Conservation (phyloP, 2,888 invertebrate species). For the Andrena hattorfiana region DNA sequence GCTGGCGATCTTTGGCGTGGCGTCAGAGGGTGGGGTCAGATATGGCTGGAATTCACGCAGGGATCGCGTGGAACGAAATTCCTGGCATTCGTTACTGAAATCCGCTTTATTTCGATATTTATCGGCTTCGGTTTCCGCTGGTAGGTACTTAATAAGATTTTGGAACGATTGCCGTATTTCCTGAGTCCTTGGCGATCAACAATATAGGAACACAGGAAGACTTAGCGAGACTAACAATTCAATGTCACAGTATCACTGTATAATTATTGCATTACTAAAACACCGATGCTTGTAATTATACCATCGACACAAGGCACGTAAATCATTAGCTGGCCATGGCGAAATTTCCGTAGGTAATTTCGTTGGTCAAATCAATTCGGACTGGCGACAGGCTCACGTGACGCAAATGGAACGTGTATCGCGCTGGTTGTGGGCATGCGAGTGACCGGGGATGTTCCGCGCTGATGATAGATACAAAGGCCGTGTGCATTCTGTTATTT, state of each 20-base stretch:
- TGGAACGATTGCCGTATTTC: neutral
- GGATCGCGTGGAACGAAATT: constrained; percentile 3
- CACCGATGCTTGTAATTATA: neutral
- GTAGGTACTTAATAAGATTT: neutral
- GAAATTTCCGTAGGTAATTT: constrained; percentile 26
- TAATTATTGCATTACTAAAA: too few relatives aligned
- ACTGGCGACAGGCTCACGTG: constrained; percentile 16
- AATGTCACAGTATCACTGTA: too few relatives aligned
- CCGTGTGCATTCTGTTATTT: neutral
- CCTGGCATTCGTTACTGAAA: neutral
- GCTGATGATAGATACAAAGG: neutral
- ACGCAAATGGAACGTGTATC: constrained; percentile 19
- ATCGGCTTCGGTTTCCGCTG: neutral
- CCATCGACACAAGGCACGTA: neutral
- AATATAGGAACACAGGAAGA: neutral
- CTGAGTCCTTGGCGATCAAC: too few relatives aligned
- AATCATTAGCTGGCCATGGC: too few relatives aligned
- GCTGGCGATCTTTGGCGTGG: neutral
- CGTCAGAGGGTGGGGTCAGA: neutral
- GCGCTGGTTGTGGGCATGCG: neutral
- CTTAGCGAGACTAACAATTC: neutral
- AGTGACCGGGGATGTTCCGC: too few relatives aligned
- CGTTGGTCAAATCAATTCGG: constrained; percentile 7
- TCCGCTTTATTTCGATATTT: neutral
- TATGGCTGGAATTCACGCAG: neutral